A percentile compares a stretch with the other conserved stretches of the same genome.
These are phyloP conservation scores for Chaetophractus vellerosus DNA, from an alignment of 2,797 vertebrate species.

Conservation along the genomic window DNA sequence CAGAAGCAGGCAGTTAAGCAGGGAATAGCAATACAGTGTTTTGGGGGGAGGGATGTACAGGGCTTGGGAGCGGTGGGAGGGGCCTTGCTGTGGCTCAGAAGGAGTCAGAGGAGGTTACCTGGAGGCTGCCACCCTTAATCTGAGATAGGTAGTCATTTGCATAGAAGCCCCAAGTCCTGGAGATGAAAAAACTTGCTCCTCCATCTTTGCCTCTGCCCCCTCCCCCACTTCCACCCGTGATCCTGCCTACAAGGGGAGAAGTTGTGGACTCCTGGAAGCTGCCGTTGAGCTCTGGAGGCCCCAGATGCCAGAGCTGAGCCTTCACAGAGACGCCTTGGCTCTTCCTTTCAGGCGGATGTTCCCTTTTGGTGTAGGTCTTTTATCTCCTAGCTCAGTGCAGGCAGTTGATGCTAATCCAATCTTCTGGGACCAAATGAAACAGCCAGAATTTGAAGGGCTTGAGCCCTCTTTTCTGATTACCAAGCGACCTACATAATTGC, in stretches of 20 bases:
- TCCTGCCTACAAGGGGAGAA: neutral
- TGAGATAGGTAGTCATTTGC: neutral
- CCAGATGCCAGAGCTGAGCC: neutral
- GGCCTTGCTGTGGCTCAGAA: neutral
- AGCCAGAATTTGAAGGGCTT: constrained; percentile 67
- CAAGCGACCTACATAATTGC: constrained; percentile 24
- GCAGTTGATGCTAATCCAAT: constrained; percentile 81
- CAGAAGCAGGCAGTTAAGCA: neutral
- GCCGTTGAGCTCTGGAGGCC: neutral
- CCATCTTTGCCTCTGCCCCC: neutral
- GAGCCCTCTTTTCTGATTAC: constrained; percentile 62
- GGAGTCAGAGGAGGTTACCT: neutral
- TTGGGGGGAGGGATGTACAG: neutral
- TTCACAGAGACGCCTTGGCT: neutral
- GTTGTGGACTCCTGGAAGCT: constrained; percentile 24
- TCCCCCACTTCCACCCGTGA: neutral
- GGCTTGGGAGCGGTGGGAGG: neutral
- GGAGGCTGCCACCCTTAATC: neutral
- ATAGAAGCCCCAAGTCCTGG: neutral
- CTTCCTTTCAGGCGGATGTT: neutral
- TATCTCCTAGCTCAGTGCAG: constrained; percentile 60
- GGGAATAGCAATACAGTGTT: neutral
- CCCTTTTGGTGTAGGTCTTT: constrained; percentile 40
- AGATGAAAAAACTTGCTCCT: neutral
- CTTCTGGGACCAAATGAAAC: constrained; percentile 78